Conservation (phyloP, 1,140 invertebrate species). For the Oreohelix idahoensis region DNA sequence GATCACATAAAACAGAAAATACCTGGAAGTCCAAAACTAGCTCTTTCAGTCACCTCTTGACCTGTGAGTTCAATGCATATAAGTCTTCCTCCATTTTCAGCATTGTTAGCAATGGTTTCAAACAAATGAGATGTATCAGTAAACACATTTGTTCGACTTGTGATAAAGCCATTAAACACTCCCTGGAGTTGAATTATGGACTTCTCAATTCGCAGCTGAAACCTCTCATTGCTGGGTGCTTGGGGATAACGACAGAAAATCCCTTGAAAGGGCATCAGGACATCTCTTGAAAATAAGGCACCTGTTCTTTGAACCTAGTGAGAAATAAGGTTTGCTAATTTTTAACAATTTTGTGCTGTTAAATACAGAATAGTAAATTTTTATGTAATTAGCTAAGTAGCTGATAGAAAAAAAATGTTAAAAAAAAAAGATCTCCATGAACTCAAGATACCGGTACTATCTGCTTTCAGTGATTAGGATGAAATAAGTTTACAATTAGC, state of each 20-base stretch:
- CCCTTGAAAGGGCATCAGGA: slow-evolving; percentile 42
- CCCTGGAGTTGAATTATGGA: slow-evolving; percentile 49
- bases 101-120: slow-evolving; percentile 47
- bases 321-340: slow-evolving; percentile 10
- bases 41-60: background rate
- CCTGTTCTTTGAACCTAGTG: slow-evolving; percentile 20
- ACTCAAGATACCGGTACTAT: too few species aligned
- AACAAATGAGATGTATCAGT: slow-evolving; percentile 49
- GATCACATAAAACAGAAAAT: too few species aligned
- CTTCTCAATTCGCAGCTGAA: slow-evolving; percentile 52
- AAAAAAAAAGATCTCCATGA: background rate
- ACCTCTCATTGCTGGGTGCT: slow-evolving; percentile 35
- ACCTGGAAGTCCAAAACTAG: background rate
- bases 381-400: too few species aligned
- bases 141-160: slow-evolving; percentile 16
- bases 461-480: background rate
- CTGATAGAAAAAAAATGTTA: background rate
- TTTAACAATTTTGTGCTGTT: too few species aligned
- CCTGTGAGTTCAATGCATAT: slow-evolving; percentile 58
- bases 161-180: slow-evolving; percentile 44
- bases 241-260: slow-evolving; percentile 48
- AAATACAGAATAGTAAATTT: too few species aligned
- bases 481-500: too few species aligned
- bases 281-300: background rate
- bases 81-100: slow-evolving; percentile 52